These are phyloP conservation scores for Meandrusa payeni DNA, from an alignment of 2,888 invertebrate genomes.

Conservation along the genomic window DNA sequence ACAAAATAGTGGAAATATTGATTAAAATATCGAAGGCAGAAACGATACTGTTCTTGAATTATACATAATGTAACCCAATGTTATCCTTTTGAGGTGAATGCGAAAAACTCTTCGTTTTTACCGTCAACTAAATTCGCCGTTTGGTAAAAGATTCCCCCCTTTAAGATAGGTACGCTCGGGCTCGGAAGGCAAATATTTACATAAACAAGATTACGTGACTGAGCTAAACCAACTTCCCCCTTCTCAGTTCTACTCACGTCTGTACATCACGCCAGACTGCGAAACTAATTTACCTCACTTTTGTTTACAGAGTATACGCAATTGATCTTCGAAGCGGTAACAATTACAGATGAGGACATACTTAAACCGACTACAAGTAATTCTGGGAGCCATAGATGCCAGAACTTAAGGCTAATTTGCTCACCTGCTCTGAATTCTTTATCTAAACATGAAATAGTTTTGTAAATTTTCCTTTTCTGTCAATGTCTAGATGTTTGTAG, in stretches of 20 bases:
- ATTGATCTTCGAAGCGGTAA: not conserved
- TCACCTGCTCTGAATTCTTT: no score
- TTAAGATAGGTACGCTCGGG: not conserved
- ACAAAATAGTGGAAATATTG: no score
- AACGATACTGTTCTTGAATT: no score
- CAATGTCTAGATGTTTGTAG: no score
- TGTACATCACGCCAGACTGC: not conserved
- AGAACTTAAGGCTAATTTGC: no score
- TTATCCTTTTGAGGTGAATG: no score
- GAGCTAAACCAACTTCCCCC: not conserved
- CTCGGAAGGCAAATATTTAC: slow-evolving; percentile 20
- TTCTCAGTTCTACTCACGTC: slow-evolving; percentile 7
- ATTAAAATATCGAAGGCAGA: no score
- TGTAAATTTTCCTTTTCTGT: no score
- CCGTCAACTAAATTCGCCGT: not conserved
- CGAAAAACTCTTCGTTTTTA: not conserved
- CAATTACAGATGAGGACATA: not conserved
- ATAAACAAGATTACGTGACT: slow-evolving; percentile 29
- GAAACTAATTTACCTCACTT: slow-evolving; percentile 13
- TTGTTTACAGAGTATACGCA: not conserved
- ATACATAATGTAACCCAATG: no score
- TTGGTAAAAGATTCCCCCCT: not conserved
- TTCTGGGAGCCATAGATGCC: no score
- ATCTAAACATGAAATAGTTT: no score
- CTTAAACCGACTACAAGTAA: no score